Percentiles rank a stretch among this genome's conserved stretches.
Conservation (phyloP, 2,113 vertebrate genomes). For the Entosphenus tridentatus region DNA sequence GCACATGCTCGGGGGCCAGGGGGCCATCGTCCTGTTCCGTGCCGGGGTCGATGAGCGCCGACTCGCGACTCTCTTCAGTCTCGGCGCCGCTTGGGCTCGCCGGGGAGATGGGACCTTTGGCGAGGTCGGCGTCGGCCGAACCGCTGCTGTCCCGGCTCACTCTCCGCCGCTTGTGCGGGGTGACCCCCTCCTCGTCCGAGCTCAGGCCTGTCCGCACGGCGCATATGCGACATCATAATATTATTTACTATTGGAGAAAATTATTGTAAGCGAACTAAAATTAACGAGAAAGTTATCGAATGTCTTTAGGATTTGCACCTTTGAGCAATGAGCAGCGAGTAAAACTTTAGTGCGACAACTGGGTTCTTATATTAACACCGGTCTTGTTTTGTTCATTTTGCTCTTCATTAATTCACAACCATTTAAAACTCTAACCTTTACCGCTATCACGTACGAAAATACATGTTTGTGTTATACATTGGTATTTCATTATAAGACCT, state of each 20-base stretch:
- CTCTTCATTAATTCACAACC: slow-evolving; percentile 30
- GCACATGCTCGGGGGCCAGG: too few species aligned
- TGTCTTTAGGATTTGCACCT: too few species aligned
- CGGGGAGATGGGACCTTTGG: slow-evolving; percentile 21
- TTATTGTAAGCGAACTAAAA: too few species aligned
- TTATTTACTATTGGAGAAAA: background rate
- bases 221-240: background rate
- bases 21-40: slow-evolving; percentile 49
- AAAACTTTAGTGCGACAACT: too few species aligned
- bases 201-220: slow-evolving; percentile 8
- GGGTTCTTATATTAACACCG: background rate
- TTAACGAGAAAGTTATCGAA: too few species aligned
- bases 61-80: slow-evolving; percentile 76
- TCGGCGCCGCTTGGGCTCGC: slow-evolving; percentile 29
- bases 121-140: slow-evolving; percentile 11
- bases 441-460: too few species aligned
- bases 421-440: too few species aligned
- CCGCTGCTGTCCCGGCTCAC: slow-evolving; percentile 66
- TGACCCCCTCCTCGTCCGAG: slow-evolving; percentile 67
- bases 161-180: slow-evolving; percentile 64
- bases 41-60: slow-evolving; percentile 86
- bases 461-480: too few species aligned
- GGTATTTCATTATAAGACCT: too few species aligned
- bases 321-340: too few species aligned
- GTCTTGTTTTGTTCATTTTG: slow-evolving; percentile 36